Base-by-base conservation (phyloP, 2,888 invertebrate genomes). In the Nudaria mundana region DNA sequence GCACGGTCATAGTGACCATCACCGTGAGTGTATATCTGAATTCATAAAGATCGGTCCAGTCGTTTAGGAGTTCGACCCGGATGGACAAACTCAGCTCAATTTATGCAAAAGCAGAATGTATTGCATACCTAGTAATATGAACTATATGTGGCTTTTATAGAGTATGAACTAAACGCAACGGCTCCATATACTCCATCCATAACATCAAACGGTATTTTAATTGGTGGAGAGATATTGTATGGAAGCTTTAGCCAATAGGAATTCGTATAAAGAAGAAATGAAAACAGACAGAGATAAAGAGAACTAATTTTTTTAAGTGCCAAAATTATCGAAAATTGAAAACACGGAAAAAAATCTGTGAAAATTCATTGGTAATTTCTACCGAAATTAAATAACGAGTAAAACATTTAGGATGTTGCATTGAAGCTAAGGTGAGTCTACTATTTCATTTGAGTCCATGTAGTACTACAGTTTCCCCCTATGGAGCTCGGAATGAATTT, bases 401-500 rank as follows among this genome's bases (percentile, higher is more conserved):
- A 70, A 66, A 55, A 65, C 64, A 56, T 50, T 40, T 45, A 71
- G 56, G 72, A 81, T 72, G 72, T 63, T 71, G 58, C 56, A 71
- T 41, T 85, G 76, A 72, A 60, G 51, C 48, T 44, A 67, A 78
- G 85, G 86, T 86, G 74, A 74, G 78, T 38, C 22, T 20, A 42
- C 23, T 40, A 37, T 37, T 26, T 41, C 13, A 32, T 45, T 48
- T 14, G 33, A 25, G 4, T 14, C 8, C 24, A 5, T 20, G 10
- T 14, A 23, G 24, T 30, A 31, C 12, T 8, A 29, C 25, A 43
- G 30, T 18, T 28, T 33, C 28, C 8, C n/a, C 15, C n/a, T 30
- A 34, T 37, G 36, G 30, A 28, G 11, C 36, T 25, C 36, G 36
- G 31, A 48, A 37, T 59, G 44, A 62, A 64, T 59, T 66, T 65